Evolutionary conservation across 2,113 vertebrate genomes (phyloP).

Genomic region (Callithrix jacchus): DNA sequence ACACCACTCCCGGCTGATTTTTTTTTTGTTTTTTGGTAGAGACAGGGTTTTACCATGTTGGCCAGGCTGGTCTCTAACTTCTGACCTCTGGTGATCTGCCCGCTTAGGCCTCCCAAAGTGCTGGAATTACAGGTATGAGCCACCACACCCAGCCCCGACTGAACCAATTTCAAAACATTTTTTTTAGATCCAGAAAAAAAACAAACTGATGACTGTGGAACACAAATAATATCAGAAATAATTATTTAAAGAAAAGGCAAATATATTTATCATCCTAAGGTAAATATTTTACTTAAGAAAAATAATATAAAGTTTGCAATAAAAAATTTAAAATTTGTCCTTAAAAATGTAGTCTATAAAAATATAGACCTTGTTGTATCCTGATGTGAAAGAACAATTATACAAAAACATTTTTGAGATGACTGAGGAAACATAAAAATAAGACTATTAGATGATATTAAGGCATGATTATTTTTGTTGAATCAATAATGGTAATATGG

Average conservation of each 20-base stretch:
- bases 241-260: neutral
- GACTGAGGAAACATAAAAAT: neutral
- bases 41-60: no score
- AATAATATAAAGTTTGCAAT: neutral
- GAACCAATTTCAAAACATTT: conserved; percentile 34
- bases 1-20: no score
- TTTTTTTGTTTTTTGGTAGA: no score
- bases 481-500: neutral
- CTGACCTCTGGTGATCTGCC: no score
- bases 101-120: no score
- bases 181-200: neutral
- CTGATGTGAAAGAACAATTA: neutral
- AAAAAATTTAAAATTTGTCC: neutral
- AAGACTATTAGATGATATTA: neutral
- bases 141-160: neutral
- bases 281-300: conserved; percentile 38
- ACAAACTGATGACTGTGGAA: neutral
- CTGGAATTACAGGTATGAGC: no score
- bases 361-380: neutral
- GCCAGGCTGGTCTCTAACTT: no score
- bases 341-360: neutral
- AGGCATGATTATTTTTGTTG: neutral
- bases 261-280: neutral
- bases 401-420: conserved; percentile 34
- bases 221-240: neutral